Evolutionary conservation across 2,888 invertebrate species (phyloP).

Genomic region (Nasonovia ribisnigri): DNA sequence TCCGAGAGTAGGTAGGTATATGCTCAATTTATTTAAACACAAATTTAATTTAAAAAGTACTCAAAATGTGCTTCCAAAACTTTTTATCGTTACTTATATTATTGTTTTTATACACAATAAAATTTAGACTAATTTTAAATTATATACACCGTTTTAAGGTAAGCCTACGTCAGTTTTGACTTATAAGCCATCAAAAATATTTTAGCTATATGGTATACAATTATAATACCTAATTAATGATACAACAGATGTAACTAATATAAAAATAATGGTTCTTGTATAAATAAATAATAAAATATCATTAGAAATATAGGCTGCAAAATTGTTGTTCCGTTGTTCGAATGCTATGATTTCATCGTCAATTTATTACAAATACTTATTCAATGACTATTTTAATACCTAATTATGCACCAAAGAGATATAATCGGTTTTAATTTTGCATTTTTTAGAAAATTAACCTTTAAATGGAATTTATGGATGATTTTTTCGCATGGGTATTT

Average conservation of each 20-base stretch:
- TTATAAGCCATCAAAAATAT: background rate
- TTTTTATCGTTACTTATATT: background rate
- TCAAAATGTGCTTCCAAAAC: background rate
- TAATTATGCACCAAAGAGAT: background rate
- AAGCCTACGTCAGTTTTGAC: background rate
- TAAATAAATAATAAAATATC: background rate
- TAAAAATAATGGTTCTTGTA: no score
- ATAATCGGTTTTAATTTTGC: background rate
- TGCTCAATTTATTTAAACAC: background rate
- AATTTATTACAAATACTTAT: background rate
- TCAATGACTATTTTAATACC: background rate
- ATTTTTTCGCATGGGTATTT: background rate
- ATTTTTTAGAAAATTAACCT: background rate
- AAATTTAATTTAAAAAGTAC: background rate
- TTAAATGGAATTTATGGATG: background rate
- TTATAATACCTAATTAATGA: background rate
- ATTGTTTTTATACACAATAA: background rate
- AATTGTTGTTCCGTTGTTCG: background rate
- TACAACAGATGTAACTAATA: background rate
- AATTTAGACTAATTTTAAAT: background rate
- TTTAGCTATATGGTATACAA: background rate
- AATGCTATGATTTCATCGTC: background rate
- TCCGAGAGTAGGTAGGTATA: background rate
- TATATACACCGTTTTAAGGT: background rate
- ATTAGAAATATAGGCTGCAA: background rate